Conservation (phyloP, 1,140 invertebrate genomes). For the Microvelia longipes region DNA sequence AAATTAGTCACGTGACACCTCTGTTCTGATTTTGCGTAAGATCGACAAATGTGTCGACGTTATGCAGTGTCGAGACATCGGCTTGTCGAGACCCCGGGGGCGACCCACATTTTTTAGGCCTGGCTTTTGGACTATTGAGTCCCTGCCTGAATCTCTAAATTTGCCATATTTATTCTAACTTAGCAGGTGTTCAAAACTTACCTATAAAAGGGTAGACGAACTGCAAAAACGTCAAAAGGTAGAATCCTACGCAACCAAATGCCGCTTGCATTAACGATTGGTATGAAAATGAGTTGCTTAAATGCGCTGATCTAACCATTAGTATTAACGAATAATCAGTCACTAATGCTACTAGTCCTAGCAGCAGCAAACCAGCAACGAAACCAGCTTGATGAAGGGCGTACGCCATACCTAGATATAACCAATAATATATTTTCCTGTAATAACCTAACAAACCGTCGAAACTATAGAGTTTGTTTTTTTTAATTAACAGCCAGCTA, state of each 20-base stretch:
- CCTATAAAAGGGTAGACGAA: slow-evolving; percentile 78
- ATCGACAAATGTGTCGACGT: too few species aligned
- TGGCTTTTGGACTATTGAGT: too few species aligned
- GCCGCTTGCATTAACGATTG: slow-evolving; percentile 70
- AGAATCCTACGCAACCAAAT: slow-evolving; percentile 65
- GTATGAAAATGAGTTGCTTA: slow-evolving; percentile 68
- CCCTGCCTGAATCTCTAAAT: too few species aligned
- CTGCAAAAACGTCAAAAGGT: slow-evolving; percentile 58
- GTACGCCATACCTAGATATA: slow-evolving; percentile 55
- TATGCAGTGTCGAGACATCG: too few species aligned
- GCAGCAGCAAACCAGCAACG: slow-evolving; percentile 52
- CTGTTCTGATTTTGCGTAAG: too few species aligned
- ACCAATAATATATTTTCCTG: slow-evolving; percentile 7
- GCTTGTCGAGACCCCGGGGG: too few species aligned
- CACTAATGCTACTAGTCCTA: slow-evolving; percentile 57
- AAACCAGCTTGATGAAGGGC: slow-evolving; percentile 67
- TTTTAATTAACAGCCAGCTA: neutral
- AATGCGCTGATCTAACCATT: slow-evolving; percentile 61
- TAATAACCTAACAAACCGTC: neutral
- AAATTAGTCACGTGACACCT: too few species aligned
- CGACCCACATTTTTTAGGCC: too few species aligned
- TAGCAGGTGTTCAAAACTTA: too few species aligned
- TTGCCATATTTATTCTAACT: too few species aligned
- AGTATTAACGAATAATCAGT: slow-evolving; percentile 75
- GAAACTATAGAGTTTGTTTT: neutral